Evolutionary conservation across 2,113 vertebrate species (phyloP).

Genomic region (Petromus typicus): DNA sequence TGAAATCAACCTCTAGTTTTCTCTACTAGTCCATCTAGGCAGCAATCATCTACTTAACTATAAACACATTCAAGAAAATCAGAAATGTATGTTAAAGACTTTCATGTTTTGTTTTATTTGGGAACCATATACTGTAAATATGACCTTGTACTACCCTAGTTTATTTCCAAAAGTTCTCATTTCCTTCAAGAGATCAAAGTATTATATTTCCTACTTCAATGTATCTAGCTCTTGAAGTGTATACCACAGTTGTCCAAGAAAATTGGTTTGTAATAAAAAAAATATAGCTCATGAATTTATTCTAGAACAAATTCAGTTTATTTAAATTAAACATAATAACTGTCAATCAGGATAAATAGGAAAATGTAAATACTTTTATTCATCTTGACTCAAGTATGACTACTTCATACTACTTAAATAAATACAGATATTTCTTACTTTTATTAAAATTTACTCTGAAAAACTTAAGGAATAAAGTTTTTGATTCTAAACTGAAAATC

Average conservation of each 20-base stretch:
- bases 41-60: background rate
- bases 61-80: background rate
- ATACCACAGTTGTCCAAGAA: background rate
- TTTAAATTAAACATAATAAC: background rate
- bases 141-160: background rate
- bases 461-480: conserved; percentile 36
- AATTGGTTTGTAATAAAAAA: conserved; percentile 38
- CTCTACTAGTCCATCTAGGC: background rate
- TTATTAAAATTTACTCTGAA: conserved; percentile 39
- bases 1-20: background rate
- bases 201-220: background rate
- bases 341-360: background rate
- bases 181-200: background rate
- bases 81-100: background rate
- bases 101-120: background rate
- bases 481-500: conserved; percentile 29
- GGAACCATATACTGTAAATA: background rate
- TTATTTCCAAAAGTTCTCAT: background rate
- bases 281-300: background rate
- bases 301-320: conserved; percentile 18
- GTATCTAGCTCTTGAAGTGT: background rate
- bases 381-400: background rate
- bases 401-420: conserved; percentile 10
- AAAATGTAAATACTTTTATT: conserved; percentile 25
- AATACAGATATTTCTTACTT: background rate